Evolutionary conservation across 2,888 invertebrate genomes (phyloP).

Genomic region (Brachypalpus laphriformis): DNA sequence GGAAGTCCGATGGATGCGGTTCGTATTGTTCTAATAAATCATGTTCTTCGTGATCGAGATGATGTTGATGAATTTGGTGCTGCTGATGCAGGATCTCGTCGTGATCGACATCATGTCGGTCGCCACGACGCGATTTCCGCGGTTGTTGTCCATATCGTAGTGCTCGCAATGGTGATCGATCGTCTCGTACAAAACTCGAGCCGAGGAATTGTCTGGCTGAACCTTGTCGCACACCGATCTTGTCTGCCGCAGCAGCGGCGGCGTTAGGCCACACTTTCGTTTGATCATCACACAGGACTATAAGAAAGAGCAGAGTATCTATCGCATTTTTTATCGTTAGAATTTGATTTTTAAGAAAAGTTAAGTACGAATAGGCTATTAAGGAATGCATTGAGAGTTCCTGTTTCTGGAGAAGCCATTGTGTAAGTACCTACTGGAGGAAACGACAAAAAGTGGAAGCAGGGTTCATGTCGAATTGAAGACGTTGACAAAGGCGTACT

Average conservation of each 20-base stretch:
- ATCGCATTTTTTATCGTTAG: not conserved
- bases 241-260: slow-evolving; percentile 1
- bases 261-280: not conserved
- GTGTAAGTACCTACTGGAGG: no score
- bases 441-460: no score
- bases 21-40: slow-evolving; percentile 76
- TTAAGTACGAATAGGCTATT: not conserved
- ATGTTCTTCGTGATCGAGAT: slow-evolving; percentile 75
- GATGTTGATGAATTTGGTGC: slow-evolving; percentile 70
- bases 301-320: not conserved
- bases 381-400: not conserved
- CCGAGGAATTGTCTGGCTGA: slow-evolving; percentile 85
- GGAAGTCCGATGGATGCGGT: slow-evolving; percentile 78
- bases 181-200: slow-evolving; percentile 81
- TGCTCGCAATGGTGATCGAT: slow-evolving; percentile 55
- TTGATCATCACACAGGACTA: slow-evolving; percentile 48
- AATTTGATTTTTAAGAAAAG: not conserved
- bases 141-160: slow-evolving; percentile 60
- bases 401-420: not conserved
- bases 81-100: slow-evolving; percentile 58
- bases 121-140: slow-evolving; percentile 71
- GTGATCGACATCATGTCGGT: slow-evolving; percentile 61
- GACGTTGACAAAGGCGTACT: no score
- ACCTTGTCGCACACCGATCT: slow-evolving; percentile 75
- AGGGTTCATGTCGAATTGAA: no score